Evolutionary conservation across 2,888 invertebrate species (phyloP), one percentile per base, ranked within the genome.

Genomic region (Eupeodes luniger): DNA sequence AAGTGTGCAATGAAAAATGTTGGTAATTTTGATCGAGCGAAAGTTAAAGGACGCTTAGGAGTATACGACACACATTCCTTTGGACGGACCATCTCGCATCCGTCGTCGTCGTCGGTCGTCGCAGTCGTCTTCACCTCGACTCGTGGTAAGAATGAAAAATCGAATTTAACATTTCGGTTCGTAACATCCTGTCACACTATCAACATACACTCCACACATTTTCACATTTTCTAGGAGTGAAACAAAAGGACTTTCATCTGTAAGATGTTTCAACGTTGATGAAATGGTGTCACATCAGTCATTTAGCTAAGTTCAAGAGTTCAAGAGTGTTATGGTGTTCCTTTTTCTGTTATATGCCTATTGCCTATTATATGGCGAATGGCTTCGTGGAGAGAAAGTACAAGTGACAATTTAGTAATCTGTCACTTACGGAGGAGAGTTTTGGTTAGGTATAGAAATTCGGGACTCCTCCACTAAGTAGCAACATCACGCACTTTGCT

Each of bases 1-100:
- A 78, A 85, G 85, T 85, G 85, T 81, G 75, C 74, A 70, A 61
- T 85, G 88, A 88, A 88, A 88, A 88, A 88, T 88, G 85, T 66
- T 62, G 49, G 88, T 81, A 88, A 88, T 88, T 88, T 69, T 78
- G 85, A 88, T 81, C 81, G 67, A 75, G 69, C 51, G 53, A 74
- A 77, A 59, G 49, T 55, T 59, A 80, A 83, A 83, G 80, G 72
- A 84, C 76, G 51, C 74, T 64, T 44, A 10, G 7, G 9, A 47
- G 5, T 55, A 27, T 27, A 10, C 57, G 14, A 51, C 62, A 75
- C 74, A 75, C 66, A 70, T 81, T 85, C 57, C 78, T 61, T 44
- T 27, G n/a, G 61, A 40, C 5, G 4, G 40, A 72, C 85, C 66
- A 64, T 69, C 77, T 47, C 27, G n/a, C 12, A 59, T 67, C 47